A percentile compares a stretch with the other conserved stretches of the same genome.
These are phyloP conservation scores for Galeopterus variegatus DNA, from an alignment of 2,113 vertebrate species.

Conservation along the genomic window DNA sequence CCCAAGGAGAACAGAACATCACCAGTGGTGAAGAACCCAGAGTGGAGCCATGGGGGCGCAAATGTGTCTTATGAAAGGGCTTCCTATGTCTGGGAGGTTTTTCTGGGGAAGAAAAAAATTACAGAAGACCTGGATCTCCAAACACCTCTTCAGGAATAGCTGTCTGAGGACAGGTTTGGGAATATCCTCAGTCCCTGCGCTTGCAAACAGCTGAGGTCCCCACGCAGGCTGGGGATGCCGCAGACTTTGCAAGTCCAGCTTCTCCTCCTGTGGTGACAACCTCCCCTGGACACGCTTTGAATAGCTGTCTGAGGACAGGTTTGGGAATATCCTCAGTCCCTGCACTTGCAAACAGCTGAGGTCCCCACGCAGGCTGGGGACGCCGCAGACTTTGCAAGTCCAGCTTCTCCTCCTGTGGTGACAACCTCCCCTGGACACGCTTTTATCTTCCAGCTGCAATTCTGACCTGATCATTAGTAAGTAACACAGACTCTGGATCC, in stretches of 20 bases:
- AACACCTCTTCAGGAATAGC: neutral
- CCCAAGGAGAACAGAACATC: constrained; percentile 4
- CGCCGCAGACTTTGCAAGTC: fast-evolving
- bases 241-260: fast-evolving
- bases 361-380: fast-evolving
- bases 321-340: fast-evolving
- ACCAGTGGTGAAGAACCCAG: neutral
- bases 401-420: too few species aligned
- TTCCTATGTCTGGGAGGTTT: neutral
- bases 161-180: neutral
- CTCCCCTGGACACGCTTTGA: too few species aligned
- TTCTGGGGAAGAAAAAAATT: neutral
- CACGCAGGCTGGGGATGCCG: fast-evolving
- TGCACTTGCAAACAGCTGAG: neutral
- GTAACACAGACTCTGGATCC: neutral
- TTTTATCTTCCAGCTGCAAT: neutral
- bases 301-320: neutral
- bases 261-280: neutral
- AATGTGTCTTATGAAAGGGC: neutral
- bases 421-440: neutral
- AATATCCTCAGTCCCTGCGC: fast-evolving
- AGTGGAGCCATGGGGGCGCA: neutral
- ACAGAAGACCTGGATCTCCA: neutral
- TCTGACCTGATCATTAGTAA: neutral
- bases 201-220: neutral